phyloP scores from a whole-genome alignment of 92 coral and sea anemone genomes.

The Palythoa heliodiscus region DNA sequence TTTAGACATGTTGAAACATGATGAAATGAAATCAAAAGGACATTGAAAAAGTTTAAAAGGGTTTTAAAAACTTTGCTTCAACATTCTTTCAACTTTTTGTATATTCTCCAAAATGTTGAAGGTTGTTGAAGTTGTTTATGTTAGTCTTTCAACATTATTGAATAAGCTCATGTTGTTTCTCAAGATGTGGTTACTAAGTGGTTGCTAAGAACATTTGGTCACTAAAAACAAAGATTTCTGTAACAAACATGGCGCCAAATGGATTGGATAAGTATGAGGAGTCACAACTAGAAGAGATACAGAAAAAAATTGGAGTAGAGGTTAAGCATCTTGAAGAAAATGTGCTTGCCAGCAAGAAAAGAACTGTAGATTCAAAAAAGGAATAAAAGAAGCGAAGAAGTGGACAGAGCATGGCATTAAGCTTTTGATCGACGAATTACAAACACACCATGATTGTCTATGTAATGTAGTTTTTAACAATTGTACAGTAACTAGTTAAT shows the following conservation, averaged over 20 bases:
- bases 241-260: neutral
- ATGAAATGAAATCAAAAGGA: neutral
- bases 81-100: conserved; percentile 2
- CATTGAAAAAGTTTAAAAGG: neutral
- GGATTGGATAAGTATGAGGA: conserved; percentile 3
- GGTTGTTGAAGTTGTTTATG: conserved; percentile 19
- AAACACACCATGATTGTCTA: too few relatives aligned
- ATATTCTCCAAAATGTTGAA: conserved; percentile 10
- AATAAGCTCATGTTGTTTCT: conserved; percentile 7
- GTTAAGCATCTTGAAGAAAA: neutral
- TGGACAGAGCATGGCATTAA: conserved; percentile 6
- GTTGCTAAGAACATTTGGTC: too few relatives aligned
- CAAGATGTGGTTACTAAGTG: conserved; percentile 19
- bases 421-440: conserved; percentile 17
- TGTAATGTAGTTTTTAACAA: too few relatives aligned
- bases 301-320: conserved; percentile 3
- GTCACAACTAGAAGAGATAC: conserved; percentile 9
- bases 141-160: neutral
- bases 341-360: neutral
- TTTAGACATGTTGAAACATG: neutral
- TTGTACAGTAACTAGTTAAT: too few relatives aligned
- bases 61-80: conserved; percentile 3
- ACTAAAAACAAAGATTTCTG: neutral
- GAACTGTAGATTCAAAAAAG: neutral
- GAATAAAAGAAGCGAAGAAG: neutral